phyloP scores from a whole-genome alignment of 1,140 invertebrate genomes.

The Drosophila ananassae region DNA sequence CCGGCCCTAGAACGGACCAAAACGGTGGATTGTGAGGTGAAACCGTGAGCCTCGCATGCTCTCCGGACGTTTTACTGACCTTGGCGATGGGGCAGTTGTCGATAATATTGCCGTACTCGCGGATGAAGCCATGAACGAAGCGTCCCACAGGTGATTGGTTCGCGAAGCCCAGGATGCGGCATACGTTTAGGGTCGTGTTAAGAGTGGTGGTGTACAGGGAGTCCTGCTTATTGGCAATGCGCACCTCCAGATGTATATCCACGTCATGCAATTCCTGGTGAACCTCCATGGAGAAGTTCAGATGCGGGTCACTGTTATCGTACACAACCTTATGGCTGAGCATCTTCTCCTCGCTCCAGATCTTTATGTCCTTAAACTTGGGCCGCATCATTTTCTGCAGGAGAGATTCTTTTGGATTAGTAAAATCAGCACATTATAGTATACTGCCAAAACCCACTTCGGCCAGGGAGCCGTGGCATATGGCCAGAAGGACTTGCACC shows the following conservation, averaged over 20 bases:
- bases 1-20: conserved; percentile 55
- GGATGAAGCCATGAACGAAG: conserved; percentile 62
- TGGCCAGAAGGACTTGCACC: conserved; percentile 45
- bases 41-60: neutral
- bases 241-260: conserved; percentile 62
- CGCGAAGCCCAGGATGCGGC: conserved; percentile 62
- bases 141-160: conserved; percentile 70
- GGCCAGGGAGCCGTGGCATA: conserved; percentile 41
- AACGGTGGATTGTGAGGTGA: conserved; percentile 10
- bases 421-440: neutral
- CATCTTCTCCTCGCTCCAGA: conserved; percentile 76
- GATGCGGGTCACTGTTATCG: conserved; percentile 68
- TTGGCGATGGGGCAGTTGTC: conserved; percentile 72
- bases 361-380: conserved; percentile 70
- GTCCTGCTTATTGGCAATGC: conserved; percentile 66
- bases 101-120: conserved; percentile 71
- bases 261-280: conserved; percentile 67
- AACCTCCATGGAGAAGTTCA: conserved; percentile 75
- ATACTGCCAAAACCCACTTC: conserved; percentile 42
- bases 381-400: conserved; percentile 77
- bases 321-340: conserved; percentile 67
- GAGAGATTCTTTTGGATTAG: neutral
- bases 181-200: conserved; percentile 72
- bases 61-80: conserved; percentile 36
- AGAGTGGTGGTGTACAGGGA: conserved; percentile 53